These are phyloP conservation scores for Taenioides sp. DNA, from an alignment of 2,797 vertebrate genomes.

Conservation along the genomic window DNA sequence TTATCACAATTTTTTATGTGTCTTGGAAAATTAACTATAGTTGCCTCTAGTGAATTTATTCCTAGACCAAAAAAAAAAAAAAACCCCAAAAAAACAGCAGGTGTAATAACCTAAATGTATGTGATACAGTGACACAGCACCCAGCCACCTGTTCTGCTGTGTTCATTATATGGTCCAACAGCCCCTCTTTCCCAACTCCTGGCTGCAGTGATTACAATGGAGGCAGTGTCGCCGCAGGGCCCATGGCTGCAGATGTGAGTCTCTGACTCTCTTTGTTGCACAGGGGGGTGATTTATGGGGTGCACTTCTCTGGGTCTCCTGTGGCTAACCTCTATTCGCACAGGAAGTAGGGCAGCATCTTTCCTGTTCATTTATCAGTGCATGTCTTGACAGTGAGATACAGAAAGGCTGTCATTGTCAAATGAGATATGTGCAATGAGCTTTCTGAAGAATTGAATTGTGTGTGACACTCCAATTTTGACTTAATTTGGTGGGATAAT, in stretches of 20 bases:
- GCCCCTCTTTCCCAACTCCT: constrained; percentile 22
- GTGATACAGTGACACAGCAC: constrained; percentile 18
- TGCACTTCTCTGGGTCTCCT: constrained; percentile 55
- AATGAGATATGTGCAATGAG: not conserved
- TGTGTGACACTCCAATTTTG: too few relatives aligned
- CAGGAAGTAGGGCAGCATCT: constrained; percentile 70
- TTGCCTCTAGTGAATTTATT: not conserved
- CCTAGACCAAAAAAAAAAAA: not conserved
- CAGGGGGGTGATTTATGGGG: constrained; percentile 76
- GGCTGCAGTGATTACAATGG: constrained; percentile 49
- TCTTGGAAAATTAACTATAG: not conserved
- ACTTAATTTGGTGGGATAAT: too few relatives aligned
- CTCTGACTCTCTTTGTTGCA: constrained; percentile 50
- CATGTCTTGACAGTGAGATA: constrained; percentile 43
- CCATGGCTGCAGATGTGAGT: constrained; percentile 62
- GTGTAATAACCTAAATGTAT: constrained; percentile 9
- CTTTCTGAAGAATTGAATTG: too few relatives aligned
- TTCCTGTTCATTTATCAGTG: constrained; percentile 56
- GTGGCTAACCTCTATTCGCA: constrained; percentile 58
- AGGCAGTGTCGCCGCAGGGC: constrained; percentile 53
- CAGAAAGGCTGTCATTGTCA: constrained; percentile 1
- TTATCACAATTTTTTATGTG: too few relatives aligned
- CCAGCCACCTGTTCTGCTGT: constrained; percentile 23
- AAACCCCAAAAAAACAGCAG: not conserved
- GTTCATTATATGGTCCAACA: constrained; percentile 29